phyloP scores from a whole-genome alignment of 2,797 vertebrate genomes.

The Pseudopleuronectes americanus region DNA sequence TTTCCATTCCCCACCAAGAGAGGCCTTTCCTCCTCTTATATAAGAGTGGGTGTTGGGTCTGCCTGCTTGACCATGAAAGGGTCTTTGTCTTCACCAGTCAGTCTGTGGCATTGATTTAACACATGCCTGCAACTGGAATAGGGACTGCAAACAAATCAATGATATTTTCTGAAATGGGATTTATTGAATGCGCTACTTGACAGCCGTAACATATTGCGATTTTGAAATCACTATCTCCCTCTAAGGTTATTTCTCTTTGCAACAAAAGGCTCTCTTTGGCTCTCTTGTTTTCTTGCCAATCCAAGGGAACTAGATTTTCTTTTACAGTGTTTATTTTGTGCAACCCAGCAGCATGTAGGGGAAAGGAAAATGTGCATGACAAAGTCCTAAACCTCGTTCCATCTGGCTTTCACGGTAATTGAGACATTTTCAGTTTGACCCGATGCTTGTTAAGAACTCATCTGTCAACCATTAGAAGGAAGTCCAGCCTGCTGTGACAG shows the following conservation, averaged over 20 bases:
- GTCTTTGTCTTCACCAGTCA: slow-evolving; percentile 57
- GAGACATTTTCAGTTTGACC: slow-evolving; percentile 39
- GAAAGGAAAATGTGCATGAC: not conserved
- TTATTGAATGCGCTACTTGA: slow-evolving; percentile 45
- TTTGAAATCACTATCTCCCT: slow-evolving; percentile 32
- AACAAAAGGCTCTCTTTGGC: slow-evolving; percentile 21
- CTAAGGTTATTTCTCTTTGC: slow-evolving; percentile 20
- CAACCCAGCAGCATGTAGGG: not conserved
- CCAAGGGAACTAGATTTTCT: slow-evolving; percentile 17
- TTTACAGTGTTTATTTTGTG: slow-evolving; percentile 36
- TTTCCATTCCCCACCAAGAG: slow-evolving; percentile 44
- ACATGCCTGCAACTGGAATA: slow-evolving; percentile 35
- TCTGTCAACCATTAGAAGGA: slow-evolving; percentile 44
- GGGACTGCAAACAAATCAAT: slow-evolving; percentile 36
- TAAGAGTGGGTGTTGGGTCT: slow-evolving; percentile 44
- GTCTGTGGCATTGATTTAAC: slow-evolving; percentile 48
- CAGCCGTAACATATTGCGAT: slow-evolving; percentile 16
- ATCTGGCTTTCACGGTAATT: slow-evolving; percentile 35
- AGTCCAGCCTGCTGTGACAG: not conserved
- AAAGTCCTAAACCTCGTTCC: slow-evolving; percentile 19
- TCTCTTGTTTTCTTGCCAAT: not conserved
- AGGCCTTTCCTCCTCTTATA: slow-evolving; percentile 53
- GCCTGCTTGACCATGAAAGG: slow-evolving; percentile 65
- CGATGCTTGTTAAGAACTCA: slow-evolving; percentile 40
- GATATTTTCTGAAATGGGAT: slow-evolving; percentile 49